These are phyloP conservation scores for Thymelicus acteon DNA, from an alignment of 2,888 invertebrate genomes.

Conservation along the genomic window DNA sequence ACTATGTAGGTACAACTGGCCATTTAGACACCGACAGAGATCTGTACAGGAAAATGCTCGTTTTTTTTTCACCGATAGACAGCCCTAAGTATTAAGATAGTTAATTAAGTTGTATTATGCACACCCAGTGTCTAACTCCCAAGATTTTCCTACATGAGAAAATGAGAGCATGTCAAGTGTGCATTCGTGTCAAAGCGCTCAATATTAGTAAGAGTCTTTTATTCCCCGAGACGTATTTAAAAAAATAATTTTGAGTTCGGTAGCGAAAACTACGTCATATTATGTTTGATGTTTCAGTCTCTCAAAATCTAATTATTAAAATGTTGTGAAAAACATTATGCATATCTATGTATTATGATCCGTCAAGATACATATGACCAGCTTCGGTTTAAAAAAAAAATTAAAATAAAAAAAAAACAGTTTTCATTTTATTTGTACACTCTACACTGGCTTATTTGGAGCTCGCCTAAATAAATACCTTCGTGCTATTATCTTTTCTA, in stretches of 20 bases:
- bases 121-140: background rate
- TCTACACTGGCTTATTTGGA: too few relatives aligned
- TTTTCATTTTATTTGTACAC: too few relatives aligned
- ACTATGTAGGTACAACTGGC: too few relatives aligned
- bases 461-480: background rate
- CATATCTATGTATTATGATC: too few relatives aligned
- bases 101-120: slow-evolving; percentile 7
- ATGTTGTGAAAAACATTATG: too few relatives aligned
- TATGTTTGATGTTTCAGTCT: background rate
- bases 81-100: slow-evolving; percentile 1
- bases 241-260: background rate
- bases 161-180: slow-evolving; percentile 14
- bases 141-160: slow-evolving; percentile 1
- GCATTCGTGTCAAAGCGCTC: slow-evolving; percentile 24
- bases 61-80: background rate
- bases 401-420: background rate
- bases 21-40: too few relatives aligned
- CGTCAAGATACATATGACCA: too few relatives aligned
- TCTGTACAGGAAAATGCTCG: too few relatives aligned
- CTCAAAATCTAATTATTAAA: too few relatives aligned
- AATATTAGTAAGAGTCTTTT: slow-evolving; percentile 17
- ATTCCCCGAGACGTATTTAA: too few relatives aligned
- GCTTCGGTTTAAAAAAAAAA: background rate
- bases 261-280: background rate
- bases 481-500: background rate